Conservation (phyloP, 2,113 vertebrate species). For the Hystrix cristata region DNA sequence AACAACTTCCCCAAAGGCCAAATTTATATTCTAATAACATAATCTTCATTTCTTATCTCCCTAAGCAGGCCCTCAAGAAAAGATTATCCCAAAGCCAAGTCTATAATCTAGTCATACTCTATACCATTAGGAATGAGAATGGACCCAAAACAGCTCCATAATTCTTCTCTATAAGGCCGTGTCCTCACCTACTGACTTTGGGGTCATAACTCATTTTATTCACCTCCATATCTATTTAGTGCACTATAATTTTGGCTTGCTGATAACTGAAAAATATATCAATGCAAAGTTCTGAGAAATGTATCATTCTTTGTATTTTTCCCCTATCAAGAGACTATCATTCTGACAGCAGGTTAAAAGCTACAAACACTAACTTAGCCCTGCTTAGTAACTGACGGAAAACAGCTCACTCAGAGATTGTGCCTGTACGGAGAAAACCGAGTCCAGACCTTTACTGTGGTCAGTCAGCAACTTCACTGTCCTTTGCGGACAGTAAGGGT, state of each 20-base stretch:
- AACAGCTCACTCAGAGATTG: neutral
- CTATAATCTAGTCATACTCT: constrained; percentile 19
- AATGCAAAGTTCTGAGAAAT: neutral
- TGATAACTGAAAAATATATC: constrained; percentile 57
- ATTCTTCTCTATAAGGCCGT: neutral
- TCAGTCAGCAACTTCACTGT: neutral
- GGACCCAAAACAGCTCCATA: neutral
- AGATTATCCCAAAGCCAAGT: constrained; percentile 54
- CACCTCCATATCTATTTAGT: neutral
- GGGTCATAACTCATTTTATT: constrained; percentile 46
- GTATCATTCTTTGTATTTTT: neutral
- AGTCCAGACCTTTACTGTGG: neutral
- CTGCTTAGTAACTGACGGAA: neutral
- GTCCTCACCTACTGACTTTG: neutral
- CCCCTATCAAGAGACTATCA: neutral
- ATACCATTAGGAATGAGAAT: neutral
- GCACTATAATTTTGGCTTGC: neutral
- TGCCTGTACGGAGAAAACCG: neutral
- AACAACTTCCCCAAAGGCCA: constrained; percentile 50
- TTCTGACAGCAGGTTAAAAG: neutral
- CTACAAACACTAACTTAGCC: neutral
- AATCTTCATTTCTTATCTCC: constrained; percentile 58
- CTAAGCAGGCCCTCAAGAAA: constrained; percentile 41
- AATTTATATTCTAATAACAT: constrained; percentile 64
- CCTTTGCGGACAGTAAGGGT: neutral